Evolutionary conservation across 1,140 invertebrate genomes (phyloP), one percentile per base, ranked within the genome.

Genomic region (Bombus impatiens): DNA sequence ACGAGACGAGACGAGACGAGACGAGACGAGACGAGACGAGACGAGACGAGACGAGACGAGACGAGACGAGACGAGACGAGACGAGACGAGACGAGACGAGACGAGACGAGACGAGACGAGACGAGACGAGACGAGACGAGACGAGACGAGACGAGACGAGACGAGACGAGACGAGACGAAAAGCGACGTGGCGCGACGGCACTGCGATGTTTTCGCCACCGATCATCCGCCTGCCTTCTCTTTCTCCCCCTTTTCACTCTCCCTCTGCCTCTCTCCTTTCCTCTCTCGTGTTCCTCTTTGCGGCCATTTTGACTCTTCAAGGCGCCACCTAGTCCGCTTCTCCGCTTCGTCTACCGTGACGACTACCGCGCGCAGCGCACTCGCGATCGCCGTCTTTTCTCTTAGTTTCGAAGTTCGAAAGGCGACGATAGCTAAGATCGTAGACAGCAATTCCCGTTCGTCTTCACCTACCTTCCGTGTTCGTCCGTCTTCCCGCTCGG

Each of bases 291-390:
- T 71, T 13, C 59, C 77, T 37, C 59, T n/a, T 79, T 59, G 88
- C 93, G 87, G 93, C 93, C 93, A 94, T 94, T 89, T 93, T 93
- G 91, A 74, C 83, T 80, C 71, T 70, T 82, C 67, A 83, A 90
- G 76, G 91, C 93, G 92, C 93, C 93, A 94, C 91, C 92, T 94
- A 88, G 89, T 70, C 79, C 82, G 78, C 81, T 81, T 32, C 78
- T 72, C 71, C 76, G 76, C 67, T 72, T 84, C 80, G 67, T 77
- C 72, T 80, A 62, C 87, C 87, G 85, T 89, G 84, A 89, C 87
- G 86, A 62, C 59, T 44, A 32, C n/a, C 62, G n/a, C 76, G 65
- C 74, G 35, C 42, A 13, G 44, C 32, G 37, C 42, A 4, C 82
- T 28, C 1, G 47, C 35, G 35, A 68, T 85, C 83, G 22, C 32